phyloP scores from a whole-genome alignment of 2,888 invertebrate genomes.

The Graphium colonna region DNA sequence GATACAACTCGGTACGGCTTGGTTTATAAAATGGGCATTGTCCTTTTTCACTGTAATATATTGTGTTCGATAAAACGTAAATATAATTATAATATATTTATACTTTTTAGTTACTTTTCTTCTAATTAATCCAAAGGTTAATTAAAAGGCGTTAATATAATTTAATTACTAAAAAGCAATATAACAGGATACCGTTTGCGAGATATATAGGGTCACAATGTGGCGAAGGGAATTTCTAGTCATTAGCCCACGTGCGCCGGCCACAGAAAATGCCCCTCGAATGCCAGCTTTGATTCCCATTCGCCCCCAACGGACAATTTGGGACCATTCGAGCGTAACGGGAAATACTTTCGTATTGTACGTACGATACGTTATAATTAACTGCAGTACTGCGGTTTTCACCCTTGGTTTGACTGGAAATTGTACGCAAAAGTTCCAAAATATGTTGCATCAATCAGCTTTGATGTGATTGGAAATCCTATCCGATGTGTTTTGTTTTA shows the following conservation, averaged over 20 bases:
- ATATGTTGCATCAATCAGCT: no score
- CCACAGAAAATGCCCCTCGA: slow-evolving; percentile 35
- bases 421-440: no score
- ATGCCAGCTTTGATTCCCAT: slow-evolving; percentile 47
- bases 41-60: no score
- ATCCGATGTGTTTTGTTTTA: no score
- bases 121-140: no score
- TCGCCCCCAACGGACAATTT: slow-evolving; percentile 31
- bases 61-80: not conserved
- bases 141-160: not conserved
- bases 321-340: slow-evolving; percentile 12
- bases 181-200: no score
- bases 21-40: no score
- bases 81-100: no score
- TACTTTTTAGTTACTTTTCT: no score
- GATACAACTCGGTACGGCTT: no score
- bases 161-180: not conserved
- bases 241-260: slow-evolving; percentile 47
- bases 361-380: slow-evolving; percentile 13
- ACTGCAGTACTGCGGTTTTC: slow-evolving; percentile 7
- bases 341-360: slow-evolving; percentile 17
- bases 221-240: slow-evolving; percentile 49
- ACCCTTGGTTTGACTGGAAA: not conserved
- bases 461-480: no score
- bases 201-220: slow-evolving; percentile 14